Conservation (phyloP, 2,113 vertebrate species). For the Ceyx cyanopectus region DNA sequence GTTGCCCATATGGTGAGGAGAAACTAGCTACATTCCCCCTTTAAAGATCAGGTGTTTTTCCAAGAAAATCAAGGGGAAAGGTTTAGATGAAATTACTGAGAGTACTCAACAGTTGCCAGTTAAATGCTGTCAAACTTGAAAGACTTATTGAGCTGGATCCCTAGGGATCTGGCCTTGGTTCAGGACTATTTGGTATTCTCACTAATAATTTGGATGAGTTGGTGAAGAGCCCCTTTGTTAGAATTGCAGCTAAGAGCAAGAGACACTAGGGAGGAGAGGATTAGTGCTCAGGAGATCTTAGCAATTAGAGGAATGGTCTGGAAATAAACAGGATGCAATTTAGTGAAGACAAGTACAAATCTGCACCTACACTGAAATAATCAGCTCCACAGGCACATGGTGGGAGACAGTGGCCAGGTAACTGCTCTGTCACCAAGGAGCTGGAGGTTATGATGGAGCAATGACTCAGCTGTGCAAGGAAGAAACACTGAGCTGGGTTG, state of each 20-base stretch:
- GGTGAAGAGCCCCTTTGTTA: not conserved
- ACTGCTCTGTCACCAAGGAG: not conserved
- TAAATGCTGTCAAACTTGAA: not conserved
- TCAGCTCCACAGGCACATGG: not conserved
- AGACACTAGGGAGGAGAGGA: slow-evolving; percentile 7
- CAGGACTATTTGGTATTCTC: not conserved
- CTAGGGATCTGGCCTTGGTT: not conserved
- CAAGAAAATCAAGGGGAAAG: not conserved
- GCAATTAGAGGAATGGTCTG: slow-evolving; percentile 18
- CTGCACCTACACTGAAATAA: not conserved
- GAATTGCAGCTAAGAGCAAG: not conserved
- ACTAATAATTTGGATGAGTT: slow-evolving; percentile 6
- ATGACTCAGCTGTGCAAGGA: not conserved
- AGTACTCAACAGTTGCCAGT: not conserved
- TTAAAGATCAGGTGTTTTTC: not conserved
- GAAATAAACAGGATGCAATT: slow-evolving; percentile 34
- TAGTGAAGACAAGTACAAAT: not conserved
- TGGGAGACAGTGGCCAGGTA: not conserved
- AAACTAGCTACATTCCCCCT: not conserved
- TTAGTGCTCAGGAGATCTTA: not conserved
- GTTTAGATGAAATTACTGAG: not conserved
- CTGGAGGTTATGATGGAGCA: not conserved
- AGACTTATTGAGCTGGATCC: not conserved
- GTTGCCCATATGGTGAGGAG: not conserved
- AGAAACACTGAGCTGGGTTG: not conserved